Conservation (phyloP, 1,140 invertebrate genomes). For the Pseudomyrmex pallidus region DNA sequence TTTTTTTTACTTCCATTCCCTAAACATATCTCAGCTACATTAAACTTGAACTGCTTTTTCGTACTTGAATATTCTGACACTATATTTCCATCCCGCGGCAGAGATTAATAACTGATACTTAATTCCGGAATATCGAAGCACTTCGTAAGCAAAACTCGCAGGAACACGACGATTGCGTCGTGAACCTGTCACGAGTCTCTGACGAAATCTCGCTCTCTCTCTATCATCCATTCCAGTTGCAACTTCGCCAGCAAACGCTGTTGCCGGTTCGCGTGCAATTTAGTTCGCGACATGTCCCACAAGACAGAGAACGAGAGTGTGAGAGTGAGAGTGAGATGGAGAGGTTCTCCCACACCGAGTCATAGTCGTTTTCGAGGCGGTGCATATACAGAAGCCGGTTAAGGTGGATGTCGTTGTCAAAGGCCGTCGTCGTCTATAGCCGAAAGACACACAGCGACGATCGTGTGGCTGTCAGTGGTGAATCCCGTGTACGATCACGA, state of each 20-base stretch:
- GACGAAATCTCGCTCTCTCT: constrained; percentile 28
- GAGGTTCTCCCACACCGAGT: no score
- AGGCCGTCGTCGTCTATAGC: constrained; percentile 52
- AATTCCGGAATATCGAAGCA: neutral
- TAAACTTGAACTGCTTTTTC: constrained; percentile 20
- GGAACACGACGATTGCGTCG: neutral
- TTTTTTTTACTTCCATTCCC: neutral
- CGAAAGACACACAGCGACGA: constrained; percentile 63
- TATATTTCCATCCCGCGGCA: constrained; percentile 1
- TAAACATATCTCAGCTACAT: neutral
- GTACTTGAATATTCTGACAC: constrained; percentile 10
- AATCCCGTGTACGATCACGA: constrained; percentile 63
- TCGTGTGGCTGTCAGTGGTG: neutral
- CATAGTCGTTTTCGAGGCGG: neutral
- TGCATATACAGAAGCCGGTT: constrained; percentile 11
- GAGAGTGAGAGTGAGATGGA: neutral
- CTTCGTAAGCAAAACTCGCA: neutral
- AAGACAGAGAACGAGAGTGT: neutral
- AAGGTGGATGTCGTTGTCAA: constrained; percentile 62
- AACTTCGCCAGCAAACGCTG: constrained; percentile 8
- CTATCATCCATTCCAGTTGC: constrained; percentile 30
- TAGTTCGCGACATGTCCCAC: constrained; percentile 16
- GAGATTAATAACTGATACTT: constrained; percentile 41
- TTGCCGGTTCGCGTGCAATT: constrained; percentile 35
- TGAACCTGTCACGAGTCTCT: neutral